These are phyloP conservation scores for Clytia hemisphaerica DNA, from an alignment of 30 jellyfish, hydroid and myxozoan species.

Conservation along the genomic window DNA sequence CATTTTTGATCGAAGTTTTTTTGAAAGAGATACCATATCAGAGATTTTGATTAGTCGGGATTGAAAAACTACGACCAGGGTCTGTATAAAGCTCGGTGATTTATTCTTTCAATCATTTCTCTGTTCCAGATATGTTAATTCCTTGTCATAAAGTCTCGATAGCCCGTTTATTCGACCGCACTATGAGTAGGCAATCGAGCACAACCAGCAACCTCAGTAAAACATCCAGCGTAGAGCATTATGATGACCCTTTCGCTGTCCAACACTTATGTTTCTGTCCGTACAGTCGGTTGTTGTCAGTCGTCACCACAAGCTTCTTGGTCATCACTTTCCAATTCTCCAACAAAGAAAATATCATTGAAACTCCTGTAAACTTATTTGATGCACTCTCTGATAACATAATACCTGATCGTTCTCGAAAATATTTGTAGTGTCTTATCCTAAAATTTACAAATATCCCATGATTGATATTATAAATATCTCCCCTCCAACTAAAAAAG, in stretches of 20 bases:
- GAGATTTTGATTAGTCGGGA: too few relatives aligned
- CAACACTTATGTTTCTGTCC: slow-evolving; percentile 69
- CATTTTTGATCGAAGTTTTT: too few relatives aligned
- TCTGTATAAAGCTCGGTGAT: not conserved
- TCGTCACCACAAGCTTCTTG: slow-evolving; percentile 54
- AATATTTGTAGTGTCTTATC: too few relatives aligned
- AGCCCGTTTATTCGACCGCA: slow-evolving; percentile 53
- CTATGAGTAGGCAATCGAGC: slow-evolving; percentile 36
- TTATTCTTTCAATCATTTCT: not conserved
- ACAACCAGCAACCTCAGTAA: slow-evolving; percentile 65
- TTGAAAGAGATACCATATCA: too few relatives aligned
- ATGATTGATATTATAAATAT: too few relatives aligned
- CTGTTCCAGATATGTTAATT: slow-evolving; percentile 45
- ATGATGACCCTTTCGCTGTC: slow-evolving; percentile 77
- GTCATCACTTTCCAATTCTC: slow-evolving; percentile 59
- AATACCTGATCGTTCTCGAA: too few relatives aligned
- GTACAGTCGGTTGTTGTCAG: slow-evolving; percentile 63
- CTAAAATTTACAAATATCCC: too few relatives aligned
- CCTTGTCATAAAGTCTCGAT: slow-evolving; percentile 61
- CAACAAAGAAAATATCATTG: slow-evolving; percentile 55
- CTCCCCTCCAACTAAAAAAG: too few relatives aligned
- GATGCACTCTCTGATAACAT: not conserved
- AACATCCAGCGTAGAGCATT: slow-evolving; percentile 48
- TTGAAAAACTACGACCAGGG: too few relatives aligned
- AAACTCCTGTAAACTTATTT: slow-evolving; percentile 47